Evolutionary conservation across 1,140 invertebrate species (phyloP), one percentile per base, ranked within the genome.

Genomic region (Papilio polyxenes): DNA sequence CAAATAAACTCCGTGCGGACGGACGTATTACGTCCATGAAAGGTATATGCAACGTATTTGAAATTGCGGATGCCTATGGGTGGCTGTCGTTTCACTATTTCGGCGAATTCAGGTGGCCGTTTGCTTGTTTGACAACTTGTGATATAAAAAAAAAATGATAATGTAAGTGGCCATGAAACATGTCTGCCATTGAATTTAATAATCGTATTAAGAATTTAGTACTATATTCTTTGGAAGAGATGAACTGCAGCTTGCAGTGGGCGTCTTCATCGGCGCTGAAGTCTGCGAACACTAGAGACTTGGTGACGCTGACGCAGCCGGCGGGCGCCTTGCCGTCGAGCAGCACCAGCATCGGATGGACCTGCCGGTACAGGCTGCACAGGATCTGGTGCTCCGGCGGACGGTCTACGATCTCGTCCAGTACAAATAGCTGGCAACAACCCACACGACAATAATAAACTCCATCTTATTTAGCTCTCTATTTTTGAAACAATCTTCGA

Each of bases 361-460:
- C 94, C 92, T 98, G 96, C 65, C 95, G 92, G 82, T 96, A 96
- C 48, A 98, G 89, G 72, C 94, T 95, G 62, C 92, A 92, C 17
- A 96, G 94, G 44, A 97, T 91, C 51, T 91, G 89, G 90, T 95
- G 96, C 82, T 96, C 95, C 3, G 96, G 95, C 4, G 91, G 90
- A 44, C 93, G 90, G 89, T 97, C 96, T 10, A 93, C 86, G 79
- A 95, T 95, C 90, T 97, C 96, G 81, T 96, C 93, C 82, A 97
- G 92, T 13, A 97, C 90, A 87, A 94, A 93, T 0, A 96, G 85
- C 95, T 96, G 80, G 82, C n/a, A 83, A 83, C 23, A 56, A 59
- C 8, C 17, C n/a, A 59, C n/a, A 59, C 17, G n/a, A 20, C 6
- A 59, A 59, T 53, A 53, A 53, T 17, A 53, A 17, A 53, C 17